Conservation (phyloP, 2,797 vertebrate species). For the Aratinga solstitialis region DNA sequence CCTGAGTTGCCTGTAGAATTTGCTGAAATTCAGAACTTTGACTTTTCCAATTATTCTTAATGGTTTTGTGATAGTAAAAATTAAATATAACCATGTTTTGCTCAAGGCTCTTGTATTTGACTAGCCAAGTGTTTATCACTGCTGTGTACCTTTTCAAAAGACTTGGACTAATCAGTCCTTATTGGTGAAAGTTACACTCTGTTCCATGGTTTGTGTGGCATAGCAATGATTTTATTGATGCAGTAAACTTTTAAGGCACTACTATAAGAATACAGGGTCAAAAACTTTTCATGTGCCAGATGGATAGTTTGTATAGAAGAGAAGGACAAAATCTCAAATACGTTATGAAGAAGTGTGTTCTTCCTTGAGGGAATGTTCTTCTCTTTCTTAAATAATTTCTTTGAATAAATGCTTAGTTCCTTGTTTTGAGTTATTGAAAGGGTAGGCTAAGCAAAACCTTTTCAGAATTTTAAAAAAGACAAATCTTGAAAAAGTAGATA, state of each 20-base stretch:
- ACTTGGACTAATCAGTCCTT: background rate
- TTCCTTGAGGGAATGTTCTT: background rate
- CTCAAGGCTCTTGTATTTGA: background rate
- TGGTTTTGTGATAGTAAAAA: background rate
- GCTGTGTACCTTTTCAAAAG: background rate
- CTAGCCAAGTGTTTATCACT: background rate
- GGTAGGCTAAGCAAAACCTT: background rate
- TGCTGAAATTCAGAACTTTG: background rate
- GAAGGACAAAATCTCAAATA: background rate
- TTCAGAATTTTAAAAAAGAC: background rate
- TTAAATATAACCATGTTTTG: background rate
- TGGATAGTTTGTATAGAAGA: background rate
- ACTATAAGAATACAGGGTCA: background rate
- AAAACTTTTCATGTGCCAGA: background rate
- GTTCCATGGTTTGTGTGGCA: background rate
- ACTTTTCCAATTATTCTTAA: background rate
- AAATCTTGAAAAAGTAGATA: background rate
- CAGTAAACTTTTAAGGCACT: background rate
- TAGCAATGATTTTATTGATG: background rate
- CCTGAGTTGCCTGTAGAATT: background rate
- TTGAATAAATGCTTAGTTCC: background rate
- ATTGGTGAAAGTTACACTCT: background rate
- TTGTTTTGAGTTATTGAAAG: background rate
- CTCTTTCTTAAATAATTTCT: background rate
- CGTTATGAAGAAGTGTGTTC: background rate